A percentile compares a stretch with the other conserved stretches of the same genome.
Conservation (phyloP, 1,140 invertebrate genomes). For the Cephus cinctus region DNA sequence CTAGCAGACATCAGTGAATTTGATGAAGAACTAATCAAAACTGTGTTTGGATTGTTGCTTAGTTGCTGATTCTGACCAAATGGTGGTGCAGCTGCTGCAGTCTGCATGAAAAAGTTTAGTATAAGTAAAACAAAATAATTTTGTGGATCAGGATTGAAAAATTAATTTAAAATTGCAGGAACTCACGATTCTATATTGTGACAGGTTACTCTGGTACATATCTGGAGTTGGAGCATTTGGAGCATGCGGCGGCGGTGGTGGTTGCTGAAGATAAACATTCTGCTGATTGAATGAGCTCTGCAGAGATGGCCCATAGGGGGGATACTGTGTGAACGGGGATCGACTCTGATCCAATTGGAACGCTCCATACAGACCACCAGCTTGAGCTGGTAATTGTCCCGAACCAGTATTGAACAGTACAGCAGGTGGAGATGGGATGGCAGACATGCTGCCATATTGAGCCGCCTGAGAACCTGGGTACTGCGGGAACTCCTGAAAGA, state of each 20-base stretch:
- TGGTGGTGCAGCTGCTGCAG: conserved; percentile 61
- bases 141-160: conserved; percentile 3
- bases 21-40: conserved; percentile 83
- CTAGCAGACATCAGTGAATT: conserved; percentile 88
- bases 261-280: conserved; percentile 66
- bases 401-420: conserved; percentile 76
- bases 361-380: conserved; percentile 72
- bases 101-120: conserved; percentile 38
- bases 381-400: conserved; percentile 70
- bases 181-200: conserved; percentile 71
- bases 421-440: conserved; percentile 79
- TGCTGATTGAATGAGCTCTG: conserved; percentile 67
- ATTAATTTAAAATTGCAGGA: conserved; percentile 17
- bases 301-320: conserved; percentile 58
- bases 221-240: conserved; percentile 66
- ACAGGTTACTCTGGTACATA: conserved; percentile 76
- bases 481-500: conserved; percentile 46
- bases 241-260: conserved; percentile 56
- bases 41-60: conserved; percentile 80
- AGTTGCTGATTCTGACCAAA: conserved; percentile 78
- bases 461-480: conserved; percentile 55
- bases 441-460: conserved; percentile 74
- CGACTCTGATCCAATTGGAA: conserved; percentile 66
- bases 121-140: conserved; percentile 7
- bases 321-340: conserved; percentile 69